Conservation (phyloP, 2,888 invertebrate species). For the Aromia moschata region DNA sequence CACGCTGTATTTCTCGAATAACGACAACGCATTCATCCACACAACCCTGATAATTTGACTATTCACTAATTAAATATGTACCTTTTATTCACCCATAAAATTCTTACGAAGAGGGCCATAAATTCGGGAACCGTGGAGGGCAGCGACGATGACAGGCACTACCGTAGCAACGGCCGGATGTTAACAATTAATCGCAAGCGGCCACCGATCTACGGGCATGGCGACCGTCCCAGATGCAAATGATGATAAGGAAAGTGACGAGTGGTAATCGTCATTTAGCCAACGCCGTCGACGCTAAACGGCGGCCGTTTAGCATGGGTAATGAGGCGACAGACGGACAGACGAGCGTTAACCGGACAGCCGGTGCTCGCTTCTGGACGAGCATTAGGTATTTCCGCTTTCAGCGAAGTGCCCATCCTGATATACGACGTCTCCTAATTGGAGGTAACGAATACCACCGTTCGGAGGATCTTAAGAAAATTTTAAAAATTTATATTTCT, state of each 20-base stretch:
- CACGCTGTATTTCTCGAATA: no score
- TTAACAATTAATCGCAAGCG: slow-evolving; percentile 35
- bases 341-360: slow-evolving; percentile 11
- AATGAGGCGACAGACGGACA: slow-evolving; percentile 48
- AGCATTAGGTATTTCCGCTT: slow-evolving; percentile 19
- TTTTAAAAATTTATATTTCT: no score
- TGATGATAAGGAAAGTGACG: slow-evolving; percentile 39
- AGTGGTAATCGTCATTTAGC: slow-evolving; percentile 56
- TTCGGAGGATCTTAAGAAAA: no score
- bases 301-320: slow-evolving; percentile 57
- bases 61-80: no score
- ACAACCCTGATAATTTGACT: no score
- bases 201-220: slow-evolving; percentile 30
- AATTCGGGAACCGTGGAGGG: slow-evolving; percentile 6
- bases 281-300: slow-evolving; percentile 41
- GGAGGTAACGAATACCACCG: no score
- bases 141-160: slow-evolving; percentile 5
- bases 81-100: no score
- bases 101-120: no score
- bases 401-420: no score
- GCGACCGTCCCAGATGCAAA: slow-evolving; percentile 35
- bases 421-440: no score
- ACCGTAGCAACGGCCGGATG: slow-evolving; percentile 31
- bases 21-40: no score
- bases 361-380: slow-evolving; percentile 15